Percentiles rank a stretch among this genome's conserved stretches.
Conservation (phyloP, 2,113 vertebrate genomes). For the Barnardius zonarius region DNA sequence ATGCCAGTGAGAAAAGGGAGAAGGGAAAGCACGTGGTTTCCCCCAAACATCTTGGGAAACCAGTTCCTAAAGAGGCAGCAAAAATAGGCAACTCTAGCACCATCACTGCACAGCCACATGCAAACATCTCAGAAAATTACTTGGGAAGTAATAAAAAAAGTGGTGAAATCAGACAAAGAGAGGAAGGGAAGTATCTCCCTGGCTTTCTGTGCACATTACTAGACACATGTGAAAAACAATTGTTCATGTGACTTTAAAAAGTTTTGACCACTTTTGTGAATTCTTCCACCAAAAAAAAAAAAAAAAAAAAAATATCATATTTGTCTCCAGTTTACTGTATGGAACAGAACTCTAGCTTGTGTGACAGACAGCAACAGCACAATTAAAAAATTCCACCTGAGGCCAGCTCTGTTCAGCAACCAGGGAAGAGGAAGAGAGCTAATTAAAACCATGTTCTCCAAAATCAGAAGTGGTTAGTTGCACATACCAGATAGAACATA, state of each 20-base stretch:
- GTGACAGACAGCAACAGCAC: background rate
- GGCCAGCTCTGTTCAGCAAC: slow-evolving; percentile 15
- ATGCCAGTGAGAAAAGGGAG: background rate
- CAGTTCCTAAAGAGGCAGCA: background rate
- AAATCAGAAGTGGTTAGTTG: slow-evolving; percentile 26
- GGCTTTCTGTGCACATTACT: background rate
- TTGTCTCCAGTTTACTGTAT: background rate
- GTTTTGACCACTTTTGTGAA: background rate
- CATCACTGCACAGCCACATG: background rate
- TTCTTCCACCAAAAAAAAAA: background rate
- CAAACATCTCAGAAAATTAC: background rate
- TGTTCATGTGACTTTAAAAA: background rate
- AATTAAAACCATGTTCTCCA: slow-evolving; percentile 48
- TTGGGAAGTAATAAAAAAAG: background rate
- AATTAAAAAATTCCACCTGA: slow-evolving; percentile 54
- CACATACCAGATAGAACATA: background rate
- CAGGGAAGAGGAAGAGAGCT: slow-evolving; percentile 23
- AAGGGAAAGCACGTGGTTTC: background rate
- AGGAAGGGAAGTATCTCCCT: background rate
- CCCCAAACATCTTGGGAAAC: background rate
- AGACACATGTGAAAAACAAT: background rate
- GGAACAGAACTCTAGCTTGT: background rate
- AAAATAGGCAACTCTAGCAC: background rate
- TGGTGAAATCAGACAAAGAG: background rate
- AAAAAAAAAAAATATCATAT: background rate